Evolutionary conservation across 2,888 invertebrate species (phyloP), one percentile per base, ranked within the genome.

Genomic region (Cremastinae sp.): DNA sequence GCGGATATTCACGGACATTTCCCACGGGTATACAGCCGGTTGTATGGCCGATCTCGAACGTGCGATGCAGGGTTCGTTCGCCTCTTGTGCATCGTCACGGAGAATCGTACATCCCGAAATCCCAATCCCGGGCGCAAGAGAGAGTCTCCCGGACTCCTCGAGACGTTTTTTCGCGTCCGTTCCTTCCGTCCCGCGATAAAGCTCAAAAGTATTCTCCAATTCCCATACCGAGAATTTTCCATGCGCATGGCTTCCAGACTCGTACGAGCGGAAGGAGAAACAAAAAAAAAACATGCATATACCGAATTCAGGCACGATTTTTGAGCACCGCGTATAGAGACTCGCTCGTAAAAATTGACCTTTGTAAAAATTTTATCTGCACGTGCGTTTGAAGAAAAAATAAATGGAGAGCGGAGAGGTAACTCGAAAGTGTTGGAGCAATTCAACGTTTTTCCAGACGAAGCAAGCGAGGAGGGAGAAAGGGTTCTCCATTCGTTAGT

Each of bases 1-100:
- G 78, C 72, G 81, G 82, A 84, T 79, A 80, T 85, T 82, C 83
- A 78, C 78, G 77, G 81, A 83, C 84, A 84, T 81, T 84, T 85
- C 84, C 84, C 82, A 82, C 79, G 83, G 79, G 83, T 62, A n/a
- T 53, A 28, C 74, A 61, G 20, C 78, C 64, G 78, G 54, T 45
- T 36, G 70, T 70, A 61, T 70, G 34, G 43, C 53, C 61, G 61
- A 61, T 53, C 61, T 38, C 51, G 53, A 61, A 38, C 28, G 49
- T 28, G 61, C 61, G 56, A 10, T 36, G 36, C 36, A 7, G 69
- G 9, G 51, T 62, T 72, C 74, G 43, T 70, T 74, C 36, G 45
- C 41, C 70, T 69, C 70, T 62, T 62, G 49, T 78, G 78, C 74
- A 78, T 76, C 77, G 72, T 68, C 80, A 69, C 61, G 69, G 64